Conservation (phyloP, 1,140 invertebrate species). For the Halesus radiatus region DNA sequence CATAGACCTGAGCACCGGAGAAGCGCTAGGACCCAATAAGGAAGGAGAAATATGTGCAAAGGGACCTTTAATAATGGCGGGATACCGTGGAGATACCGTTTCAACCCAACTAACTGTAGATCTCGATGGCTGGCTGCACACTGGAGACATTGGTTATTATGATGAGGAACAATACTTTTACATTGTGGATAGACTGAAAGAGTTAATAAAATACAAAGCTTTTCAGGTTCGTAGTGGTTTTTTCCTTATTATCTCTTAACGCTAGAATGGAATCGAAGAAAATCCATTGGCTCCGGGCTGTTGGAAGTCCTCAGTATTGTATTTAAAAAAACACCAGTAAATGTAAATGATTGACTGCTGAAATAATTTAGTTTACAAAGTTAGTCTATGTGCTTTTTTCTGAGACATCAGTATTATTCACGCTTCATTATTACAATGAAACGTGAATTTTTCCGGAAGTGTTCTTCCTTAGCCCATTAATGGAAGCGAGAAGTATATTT, state of each 20-base stretch:
- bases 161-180: conserved; percentile 78
- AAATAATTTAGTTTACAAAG: too few relatives aligned
- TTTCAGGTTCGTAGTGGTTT: conserved; percentile 72
- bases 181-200: conserved; percentile 83
- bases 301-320: too few relatives aligned
- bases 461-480: too few relatives aligned
- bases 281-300: too few relatives aligned
- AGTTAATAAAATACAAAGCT: conserved; percentile 86
- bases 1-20: conserved; percentile 70
- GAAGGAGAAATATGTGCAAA: conserved; percentile 76
- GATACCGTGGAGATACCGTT: conserved; percentile 75
- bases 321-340: too few relatives aligned
- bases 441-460: too few relatives aligned
- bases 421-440: too few relatives aligned
- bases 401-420: too few relatives aligned
- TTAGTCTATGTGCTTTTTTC: too few relatives aligned
- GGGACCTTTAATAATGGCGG: conserved; percentile 74
- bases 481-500: too few relatives aligned
- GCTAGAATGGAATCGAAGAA: too few relatives aligned
- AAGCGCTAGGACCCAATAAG: conserved; percentile 69
- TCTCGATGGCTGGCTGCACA: conserved; percentile 82
- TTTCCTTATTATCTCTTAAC: background rate
- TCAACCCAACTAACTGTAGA: conserved; percentile 78
- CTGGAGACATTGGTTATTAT: conserved; percentile 84
- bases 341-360: too few relatives aligned